Evolutionary conservation across 2,888 invertebrate genomes (phyloP).

Genomic region (Agonopterix arenella): DNA sequence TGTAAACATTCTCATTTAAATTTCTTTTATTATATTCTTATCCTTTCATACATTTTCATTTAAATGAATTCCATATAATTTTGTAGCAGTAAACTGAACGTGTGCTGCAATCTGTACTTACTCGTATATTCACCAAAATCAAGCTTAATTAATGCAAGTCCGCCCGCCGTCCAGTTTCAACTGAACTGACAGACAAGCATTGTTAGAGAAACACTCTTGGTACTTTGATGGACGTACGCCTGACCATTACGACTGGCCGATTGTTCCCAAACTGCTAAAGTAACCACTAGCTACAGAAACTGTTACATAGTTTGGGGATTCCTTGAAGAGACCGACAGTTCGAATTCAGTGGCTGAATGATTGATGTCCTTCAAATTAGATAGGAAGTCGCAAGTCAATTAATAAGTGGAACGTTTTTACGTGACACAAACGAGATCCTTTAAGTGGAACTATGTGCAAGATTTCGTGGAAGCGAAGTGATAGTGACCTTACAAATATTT

Average conservation of each 20-base stretch:
- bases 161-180: not conserved
- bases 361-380: slow-evolving; percentile 23
- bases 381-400: no score
- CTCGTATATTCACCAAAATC: slow-evolving; percentile 1
- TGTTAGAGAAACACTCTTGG: slow-evolving; percentile 39
- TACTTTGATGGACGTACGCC: slow-evolving; percentile 64
- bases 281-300: slow-evolving; percentile 30
- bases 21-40: no score
- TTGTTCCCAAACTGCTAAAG: slow-evolving; percentile 43
- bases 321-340: slow-evolving; percentile 31
- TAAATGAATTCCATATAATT: no score
- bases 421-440: no score
- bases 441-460: slow-evolving; percentile 1
- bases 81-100: not conserved
- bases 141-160: slow-evolving; percentile 9
- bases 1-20: no score
- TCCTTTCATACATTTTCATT: no score
- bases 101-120: not conserved
- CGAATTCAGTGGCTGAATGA: slow-evolving; percentile 53
- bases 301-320: slow-evolving; percentile 36
- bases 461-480: slow-evolving; percentile 6
- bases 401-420: no score
- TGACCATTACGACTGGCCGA: slow-evolving; percentile 51
- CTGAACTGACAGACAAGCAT: slow-evolving; percentile 18
- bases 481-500: slow-evolving; percentile 12